These are phyloP conservation scores for Coreius guichenoti DNA, from an alignment of 2,797 vertebrate species.

Conservation along the genomic window DNA sequence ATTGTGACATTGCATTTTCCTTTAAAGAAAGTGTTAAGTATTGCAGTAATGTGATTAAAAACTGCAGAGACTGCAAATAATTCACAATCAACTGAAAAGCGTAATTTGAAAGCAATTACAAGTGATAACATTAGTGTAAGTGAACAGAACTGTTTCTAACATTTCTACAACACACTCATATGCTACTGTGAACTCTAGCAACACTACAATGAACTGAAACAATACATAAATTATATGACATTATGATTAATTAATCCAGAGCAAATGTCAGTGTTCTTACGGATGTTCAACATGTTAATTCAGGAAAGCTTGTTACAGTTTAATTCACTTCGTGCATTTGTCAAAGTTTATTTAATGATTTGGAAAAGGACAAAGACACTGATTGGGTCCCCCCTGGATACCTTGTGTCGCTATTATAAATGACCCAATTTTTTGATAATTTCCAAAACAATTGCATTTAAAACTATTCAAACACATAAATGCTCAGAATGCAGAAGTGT, in stretches of 20 bases:
- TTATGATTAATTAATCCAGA: not conserved
- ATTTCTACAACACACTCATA: too few species aligned
- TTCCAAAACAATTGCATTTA: not conserved
- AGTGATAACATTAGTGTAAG: not conserved
- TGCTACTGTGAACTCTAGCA: not conserved
- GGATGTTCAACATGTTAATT: not conserved
- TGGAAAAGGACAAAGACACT: not conserved
- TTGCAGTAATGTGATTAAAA: not conserved
- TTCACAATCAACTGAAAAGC: conserved; percentile 1
- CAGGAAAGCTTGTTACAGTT: not conserved
- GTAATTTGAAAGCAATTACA: not conserved
- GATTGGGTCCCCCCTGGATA: not conserved
- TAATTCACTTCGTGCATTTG: not conserved
- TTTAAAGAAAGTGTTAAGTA: not conserved
- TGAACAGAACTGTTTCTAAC: not conserved
- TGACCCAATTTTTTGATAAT: not conserved
- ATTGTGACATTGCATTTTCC: not conserved
- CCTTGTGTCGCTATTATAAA: not conserved
- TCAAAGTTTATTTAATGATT: conserved; percentile 11
- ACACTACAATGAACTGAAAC: conserved; percentile 5
- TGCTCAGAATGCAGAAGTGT: not conserved
- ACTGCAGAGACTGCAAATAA: not conserved
- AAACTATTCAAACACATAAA: not conserved
- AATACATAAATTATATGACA: not conserved
- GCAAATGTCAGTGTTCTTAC: not conserved